Base-by-base conservation (phyloP, 2,113 vertebrate genomes). In the Prionailurus bengalensis region DNA sequence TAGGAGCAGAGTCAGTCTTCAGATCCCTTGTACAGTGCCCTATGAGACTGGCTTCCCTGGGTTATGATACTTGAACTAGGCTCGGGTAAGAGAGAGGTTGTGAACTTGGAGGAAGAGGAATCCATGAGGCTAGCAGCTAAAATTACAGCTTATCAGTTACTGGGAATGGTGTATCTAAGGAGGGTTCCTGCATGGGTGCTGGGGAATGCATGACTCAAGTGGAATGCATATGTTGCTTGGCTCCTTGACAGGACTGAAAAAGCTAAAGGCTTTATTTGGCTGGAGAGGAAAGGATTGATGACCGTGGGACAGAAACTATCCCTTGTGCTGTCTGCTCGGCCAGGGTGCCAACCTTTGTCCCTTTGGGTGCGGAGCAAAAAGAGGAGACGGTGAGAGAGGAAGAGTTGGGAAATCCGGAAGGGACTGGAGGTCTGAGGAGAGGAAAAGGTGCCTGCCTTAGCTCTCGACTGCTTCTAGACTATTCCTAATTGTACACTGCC, bases 381-480 rank as follows among this genome's bases (percentile, higher is more conserved):
- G 53, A 73, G 58, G 1, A 65, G 66, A 88, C 29, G 15, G 19
- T 7, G 5, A 42, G 31, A 61, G 65, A 82, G 68, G 36, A 85
- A 45, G 31, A 63, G 80, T 48, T 94, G 4, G 45, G 61, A 29
- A 89, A 39, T n/a, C 25, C n/a, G 23, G 61, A 63, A 87, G 65
- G 15, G 21, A 21, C 13, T 45, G 29, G 73, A 63, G n/a, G n/a
- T 27, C 48, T 25, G 65, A 42, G 29, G 16, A 87, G 74, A 73
- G n/a, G 4, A 61, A 42, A 91, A 80, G 21, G 1, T 79, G 12
- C 6, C 21, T 73, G 87, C 25, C 0, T 0, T 11, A 4, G 63
- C 74, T 98, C 45, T 85, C 55, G 81, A 61, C n/a, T 65, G 78
- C 39, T 79, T 96, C 76, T 58, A 66, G 39, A 45, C 51, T 96